Conservation (phyloP, 2,113 vertebrate species). For the Motacilla tschutschensis region DNA sequence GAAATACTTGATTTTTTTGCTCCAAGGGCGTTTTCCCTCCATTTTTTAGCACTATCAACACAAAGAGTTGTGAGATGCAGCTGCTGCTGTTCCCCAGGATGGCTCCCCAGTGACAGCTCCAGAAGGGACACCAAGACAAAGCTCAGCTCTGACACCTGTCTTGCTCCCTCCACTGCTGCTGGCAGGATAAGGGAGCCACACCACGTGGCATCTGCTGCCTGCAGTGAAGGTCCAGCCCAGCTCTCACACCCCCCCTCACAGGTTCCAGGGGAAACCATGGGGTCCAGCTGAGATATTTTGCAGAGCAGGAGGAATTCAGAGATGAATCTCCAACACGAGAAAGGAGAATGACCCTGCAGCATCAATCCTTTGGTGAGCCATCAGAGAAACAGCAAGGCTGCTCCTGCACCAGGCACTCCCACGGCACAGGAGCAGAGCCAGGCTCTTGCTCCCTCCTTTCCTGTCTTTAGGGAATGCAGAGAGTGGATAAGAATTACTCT, state of each 20-base stretch:
- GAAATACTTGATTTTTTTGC: neutral
- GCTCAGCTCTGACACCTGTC: neutral
- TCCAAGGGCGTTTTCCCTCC: rapidly evolving
- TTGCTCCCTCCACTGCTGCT: neutral
- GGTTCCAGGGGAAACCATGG: neutral
- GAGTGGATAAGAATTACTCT: neutral
- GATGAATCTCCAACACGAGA: neutral
- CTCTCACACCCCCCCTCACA: neutral
- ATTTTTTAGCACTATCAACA: neutral
- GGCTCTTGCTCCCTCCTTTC: neutral
- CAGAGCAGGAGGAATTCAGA: neutral
- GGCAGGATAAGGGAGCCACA: neutral
- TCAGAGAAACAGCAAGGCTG: neutral
- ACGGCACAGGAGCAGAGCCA: neutral
- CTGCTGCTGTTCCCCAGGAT: neutral
- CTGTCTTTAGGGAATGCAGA: neutral
- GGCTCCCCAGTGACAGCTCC: neutral
- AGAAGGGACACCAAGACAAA: neutral
- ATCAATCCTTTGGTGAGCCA: neutral
- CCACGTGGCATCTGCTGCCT: neutral
- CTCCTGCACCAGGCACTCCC: neutral
- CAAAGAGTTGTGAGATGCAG: neutral
- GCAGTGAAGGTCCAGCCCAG: rapidly evolving
- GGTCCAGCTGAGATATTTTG: neutral
- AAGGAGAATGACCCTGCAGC: neutral